Evolutionary conservation across 2,888 invertebrate genomes (phyloP).

Genomic region (Polymixis flavicincta): DNA sequence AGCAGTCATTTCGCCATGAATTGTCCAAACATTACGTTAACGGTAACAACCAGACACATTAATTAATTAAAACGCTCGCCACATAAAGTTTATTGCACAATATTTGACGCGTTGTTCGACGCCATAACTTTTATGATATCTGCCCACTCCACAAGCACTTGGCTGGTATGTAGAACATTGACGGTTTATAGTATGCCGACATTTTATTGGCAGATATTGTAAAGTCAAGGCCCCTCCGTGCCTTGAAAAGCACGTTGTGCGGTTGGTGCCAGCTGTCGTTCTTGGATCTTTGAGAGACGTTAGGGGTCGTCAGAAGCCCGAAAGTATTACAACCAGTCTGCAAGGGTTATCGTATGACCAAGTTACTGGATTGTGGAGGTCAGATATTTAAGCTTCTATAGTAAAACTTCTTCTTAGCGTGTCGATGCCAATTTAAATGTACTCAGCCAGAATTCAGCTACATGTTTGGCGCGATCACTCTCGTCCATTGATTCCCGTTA

Average conservation of each 20-base stretch:
- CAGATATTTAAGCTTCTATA: too few relatives aligned
- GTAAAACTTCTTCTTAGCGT: too few relatives aligned
- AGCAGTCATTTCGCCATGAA: neutral
- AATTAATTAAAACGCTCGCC: slow-evolving; percentile 45
- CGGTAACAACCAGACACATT: slow-evolving; percentile 26
- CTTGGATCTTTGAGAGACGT: neutral
- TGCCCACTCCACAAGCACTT: slow-evolving; percentile 29
- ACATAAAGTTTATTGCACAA: slow-evolving; percentile 56
- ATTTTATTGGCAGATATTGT: slow-evolving; percentile 29
- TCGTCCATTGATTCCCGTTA: too few relatives aligned
- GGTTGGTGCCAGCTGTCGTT: neutral
- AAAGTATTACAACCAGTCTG: too few relatives aligned
- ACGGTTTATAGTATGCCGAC: slow-evolving; percentile 25
- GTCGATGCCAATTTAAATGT: too few relatives aligned
- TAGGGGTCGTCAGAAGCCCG: too few relatives aligned
- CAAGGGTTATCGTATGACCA: too few relatives aligned
- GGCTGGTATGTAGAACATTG: slow-evolving; percentile 22
- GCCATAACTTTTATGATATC: slow-evolving; percentile 63
- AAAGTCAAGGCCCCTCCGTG: neutral
- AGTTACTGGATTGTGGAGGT: too few relatives aligned
- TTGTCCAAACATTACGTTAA: neutral
- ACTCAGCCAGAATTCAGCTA: too few relatives aligned
- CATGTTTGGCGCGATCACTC: too few relatives aligned
- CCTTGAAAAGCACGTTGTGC: neutral
- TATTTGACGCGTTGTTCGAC: slow-evolving; percentile 53